A percentile compares a stretch with the other conserved stretches of the same genome.
Conservation (phyloP, 2,797 vertebrate species). For the Cyclopterus lumpus region DNA sequence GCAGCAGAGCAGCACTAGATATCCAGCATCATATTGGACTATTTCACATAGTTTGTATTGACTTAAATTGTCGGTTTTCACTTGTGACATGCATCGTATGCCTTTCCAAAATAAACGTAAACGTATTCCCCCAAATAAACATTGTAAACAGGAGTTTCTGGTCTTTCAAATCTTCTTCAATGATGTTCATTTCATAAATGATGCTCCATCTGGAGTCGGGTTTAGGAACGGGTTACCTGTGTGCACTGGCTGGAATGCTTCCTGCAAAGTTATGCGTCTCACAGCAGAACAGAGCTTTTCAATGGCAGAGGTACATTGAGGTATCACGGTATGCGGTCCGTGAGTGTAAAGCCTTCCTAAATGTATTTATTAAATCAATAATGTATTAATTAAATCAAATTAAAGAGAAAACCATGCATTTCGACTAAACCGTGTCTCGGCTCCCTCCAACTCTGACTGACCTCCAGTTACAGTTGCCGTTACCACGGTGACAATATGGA, state of each 20-base stretch:
- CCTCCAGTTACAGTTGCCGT: background rate
- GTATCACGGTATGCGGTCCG: background rate
- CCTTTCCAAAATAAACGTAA: no score
- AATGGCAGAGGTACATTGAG: background rate
- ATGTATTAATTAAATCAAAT: background rate
- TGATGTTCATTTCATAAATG: no score
- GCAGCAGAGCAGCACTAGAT: slow-evolving; percentile 8
- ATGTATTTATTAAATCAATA: background rate
- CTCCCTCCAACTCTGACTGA: background rate
- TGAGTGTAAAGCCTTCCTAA: no score
- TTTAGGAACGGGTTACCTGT: no score
- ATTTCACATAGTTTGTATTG: background rate
- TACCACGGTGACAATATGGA: no score
- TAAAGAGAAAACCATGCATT: background rate
- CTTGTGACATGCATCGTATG: no score
- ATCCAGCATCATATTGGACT: background rate
- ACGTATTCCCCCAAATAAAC: no score
- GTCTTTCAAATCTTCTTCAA: no score
- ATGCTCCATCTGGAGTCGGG: no score
- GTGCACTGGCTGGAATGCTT: background rate
- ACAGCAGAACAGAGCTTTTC: background rate
- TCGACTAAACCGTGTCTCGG: background rate
- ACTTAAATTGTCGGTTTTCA: background rate
- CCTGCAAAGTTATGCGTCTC: background rate
- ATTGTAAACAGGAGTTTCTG: no score